Evolutionary conservation across 2,888 invertebrate species (phyloP).

Genomic region (Anorthoa munda): DNA sequence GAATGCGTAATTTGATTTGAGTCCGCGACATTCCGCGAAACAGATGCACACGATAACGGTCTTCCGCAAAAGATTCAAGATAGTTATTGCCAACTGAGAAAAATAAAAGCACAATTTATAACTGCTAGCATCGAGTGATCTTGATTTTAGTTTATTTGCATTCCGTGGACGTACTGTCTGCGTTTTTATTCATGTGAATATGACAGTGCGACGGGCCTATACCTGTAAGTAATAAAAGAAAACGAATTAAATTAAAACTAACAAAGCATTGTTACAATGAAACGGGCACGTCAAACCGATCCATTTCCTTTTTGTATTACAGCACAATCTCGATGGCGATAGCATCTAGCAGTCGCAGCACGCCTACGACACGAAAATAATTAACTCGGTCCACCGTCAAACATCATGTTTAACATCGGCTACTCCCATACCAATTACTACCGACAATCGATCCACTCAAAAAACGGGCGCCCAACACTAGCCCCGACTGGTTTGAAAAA

Average conservation of each 20-base stretch:
- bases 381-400: conserved; percentile 87
- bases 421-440: conserved; percentile 90
- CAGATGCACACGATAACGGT: conserved; percentile 77
- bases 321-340: conserved; percentile 83
- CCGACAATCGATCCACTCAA: conserved; percentile 85
- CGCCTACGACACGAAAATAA: conserved; percentile 90
- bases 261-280: conserved; percentile 76
- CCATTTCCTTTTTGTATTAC: conserved; percentile 82
- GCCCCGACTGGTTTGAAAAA: conserved; percentile 78
- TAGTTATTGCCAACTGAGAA: conserved; percentile 70
- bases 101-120: conserved; percentile 75
- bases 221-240: conserved; percentile 62
- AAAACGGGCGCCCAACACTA: conserved; percentile 86
- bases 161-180: conserved; percentile 64
- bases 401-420: conserved; percentile 89
- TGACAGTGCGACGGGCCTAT: conserved; percentile 48
- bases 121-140: conserved; percentile 71
- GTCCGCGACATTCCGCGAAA: conserved; percentile 84
- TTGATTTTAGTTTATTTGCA: conserved; percentile 76
- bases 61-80: conserved; percentile 81
- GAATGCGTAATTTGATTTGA: conserved; percentile 88
- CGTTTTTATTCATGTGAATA: conserved; percentile 59
- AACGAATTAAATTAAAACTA: conserved; percentile 73
- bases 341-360: conserved; percentile 81
- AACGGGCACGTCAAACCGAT: conserved; percentile 78